A percentile compares a stretch with the other conserved stretches of the same genome.
These are phyloP conservation scores for Leucoraja erinaceus DNA, from an alignment of 2,113 vertebrate genomes.

Conservation along the genomic window DNA sequence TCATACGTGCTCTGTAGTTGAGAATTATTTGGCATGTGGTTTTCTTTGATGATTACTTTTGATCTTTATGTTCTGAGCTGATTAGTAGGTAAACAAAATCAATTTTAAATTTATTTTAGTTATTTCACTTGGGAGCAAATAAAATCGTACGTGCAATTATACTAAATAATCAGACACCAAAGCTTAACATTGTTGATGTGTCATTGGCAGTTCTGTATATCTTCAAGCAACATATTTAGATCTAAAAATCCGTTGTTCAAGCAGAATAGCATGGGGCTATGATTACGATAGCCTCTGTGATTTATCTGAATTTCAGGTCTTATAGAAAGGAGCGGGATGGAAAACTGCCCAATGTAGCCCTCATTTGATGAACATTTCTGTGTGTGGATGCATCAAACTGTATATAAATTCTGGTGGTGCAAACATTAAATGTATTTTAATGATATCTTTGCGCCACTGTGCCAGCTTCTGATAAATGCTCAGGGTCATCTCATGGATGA, in stretches of 20 bases:
- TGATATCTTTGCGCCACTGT: no score
- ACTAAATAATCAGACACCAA: neutral
- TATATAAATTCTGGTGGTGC: no score
- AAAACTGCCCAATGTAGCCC: no score
- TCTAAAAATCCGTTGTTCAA: no score
- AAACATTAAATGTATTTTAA: no score
- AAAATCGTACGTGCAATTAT: neutral
- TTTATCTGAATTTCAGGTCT: neutral
- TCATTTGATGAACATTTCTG: no score
- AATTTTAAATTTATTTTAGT: neutral
- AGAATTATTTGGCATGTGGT: neutral
- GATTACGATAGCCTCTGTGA: no score
- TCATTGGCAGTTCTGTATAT: neutral
- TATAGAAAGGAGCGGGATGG: neutral
- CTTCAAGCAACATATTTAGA: neutral
- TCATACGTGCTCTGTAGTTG: no score
- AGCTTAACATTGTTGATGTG: neutral
- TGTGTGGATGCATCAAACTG: no score
- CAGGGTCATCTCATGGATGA: no score
- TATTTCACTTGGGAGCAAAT: neutral
- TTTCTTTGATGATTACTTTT: neutral
- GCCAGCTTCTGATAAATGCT: no score
- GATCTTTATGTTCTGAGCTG: neutral
- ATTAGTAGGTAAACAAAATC: neutral
- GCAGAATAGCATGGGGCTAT: no score